Conservation (phyloP, 2,113 vertebrate species). For the Merops nubicus region DNA sequence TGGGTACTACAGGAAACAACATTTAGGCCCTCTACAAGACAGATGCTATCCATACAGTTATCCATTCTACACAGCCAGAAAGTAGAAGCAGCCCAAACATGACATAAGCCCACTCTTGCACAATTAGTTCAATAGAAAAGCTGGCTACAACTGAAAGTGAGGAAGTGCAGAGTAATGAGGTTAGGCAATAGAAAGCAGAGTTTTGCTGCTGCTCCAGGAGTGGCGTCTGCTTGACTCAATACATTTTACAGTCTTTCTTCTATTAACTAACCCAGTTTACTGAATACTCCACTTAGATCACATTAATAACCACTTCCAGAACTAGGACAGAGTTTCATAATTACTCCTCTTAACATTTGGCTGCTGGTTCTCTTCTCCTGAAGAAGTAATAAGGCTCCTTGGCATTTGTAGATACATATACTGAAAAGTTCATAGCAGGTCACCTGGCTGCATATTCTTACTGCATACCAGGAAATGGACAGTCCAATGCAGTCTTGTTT, state of each 20-base stretch:
- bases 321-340: background rate
- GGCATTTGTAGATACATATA: background rate
- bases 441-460: background rate
- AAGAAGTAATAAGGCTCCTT: conserved; percentile 42
- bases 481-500: background rate
- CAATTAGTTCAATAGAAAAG: background rate
- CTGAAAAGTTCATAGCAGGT: background rate
- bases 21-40: background rate
- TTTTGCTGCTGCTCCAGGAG: background rate
- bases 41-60: background rate
- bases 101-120: background rate
- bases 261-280: background rate
- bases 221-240: background rate
- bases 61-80: background rate
- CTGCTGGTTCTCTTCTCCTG: background rate
- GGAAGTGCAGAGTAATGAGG: background rate
- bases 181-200: background rate
- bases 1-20: background rate
- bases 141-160: background rate
- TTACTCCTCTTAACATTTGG: background rate
- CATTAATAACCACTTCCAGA: background rate
- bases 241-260: background rate
- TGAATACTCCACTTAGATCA: background rate
- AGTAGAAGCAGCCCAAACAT: background rate
- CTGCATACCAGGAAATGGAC: background rate